Evolutionary conservation across 30 jellyfish, hydroid and myxozoan species (phyloP), one percentile per base, ranked within the genome.

Genomic region (Hydra vulgaris): DNA sequence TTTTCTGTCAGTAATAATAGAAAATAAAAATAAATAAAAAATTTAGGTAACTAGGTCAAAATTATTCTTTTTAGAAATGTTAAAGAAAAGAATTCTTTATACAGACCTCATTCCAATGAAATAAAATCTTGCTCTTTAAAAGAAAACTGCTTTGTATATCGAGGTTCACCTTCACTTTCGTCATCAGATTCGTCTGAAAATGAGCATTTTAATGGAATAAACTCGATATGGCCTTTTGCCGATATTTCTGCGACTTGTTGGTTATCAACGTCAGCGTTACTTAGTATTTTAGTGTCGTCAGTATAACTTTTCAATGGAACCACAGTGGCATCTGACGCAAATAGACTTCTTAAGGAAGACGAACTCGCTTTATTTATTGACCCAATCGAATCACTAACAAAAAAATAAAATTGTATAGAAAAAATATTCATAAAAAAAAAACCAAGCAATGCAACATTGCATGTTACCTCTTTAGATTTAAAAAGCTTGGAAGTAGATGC

Each of bases 101-200:
- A 76, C 84, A 76, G 56, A 76, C 84, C 84, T 76, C 85, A 21
- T 66, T 66, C 67, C 72, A 80, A 68, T 20, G 87, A 54, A 7
- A 80, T 80, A 24, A 66, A 80, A 70, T 80, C 87, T 80, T 80
- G 79, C 54, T 78, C 85, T 53, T 78, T 78, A 40, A 78, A 78
- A 24, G 85, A 78, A 25, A 78, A 61, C 79, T 19, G 61, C 24
- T 25, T 78, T 25, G 85, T 24, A 78, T 54, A 77, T 27, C 75
- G 53, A 17, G 26, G 26, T 78, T 78, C 81, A 20, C 0, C 71
- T n/a, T 26, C 71, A 23, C 27, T 68, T 68, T 68, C 75, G 27
- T 20, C 16, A 68, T 68, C 75, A n/a, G 75, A 68, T 0, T 54
- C 76, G 66, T 78, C 85, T 15, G 85, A 78, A 24, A 74, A 76